These are phyloP conservation scores for Aspidiotus destructor DNA, from an alignment of 2,888 invertebrate genomes.

Conservation along the genomic window DNA sequence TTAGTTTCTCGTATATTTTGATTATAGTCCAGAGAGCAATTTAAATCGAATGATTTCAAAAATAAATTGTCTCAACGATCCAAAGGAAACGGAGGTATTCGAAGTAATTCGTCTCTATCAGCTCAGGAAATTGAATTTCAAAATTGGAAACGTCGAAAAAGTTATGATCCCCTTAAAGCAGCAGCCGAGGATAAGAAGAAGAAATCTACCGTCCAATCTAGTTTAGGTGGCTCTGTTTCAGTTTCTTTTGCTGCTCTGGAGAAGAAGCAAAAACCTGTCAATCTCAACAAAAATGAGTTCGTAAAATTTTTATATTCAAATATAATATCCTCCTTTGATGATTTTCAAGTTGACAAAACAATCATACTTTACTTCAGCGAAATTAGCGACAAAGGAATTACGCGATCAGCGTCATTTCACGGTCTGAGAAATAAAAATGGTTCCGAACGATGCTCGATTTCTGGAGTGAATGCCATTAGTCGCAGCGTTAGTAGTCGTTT, in stretches of 20 bases:
- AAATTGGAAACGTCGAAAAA: conserved; percentile 91
- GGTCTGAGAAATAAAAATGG: conserved; percentile 18
- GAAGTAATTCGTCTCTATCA: conserved; percentile 52
- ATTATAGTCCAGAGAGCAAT: neutral
- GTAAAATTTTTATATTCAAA: neutral
- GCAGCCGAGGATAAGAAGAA: conserved; percentile 74
- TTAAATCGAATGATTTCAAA: neutral
- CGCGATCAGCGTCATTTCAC: conserved; percentile 30
- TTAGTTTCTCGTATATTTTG: neutral
- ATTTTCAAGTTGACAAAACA: neutral
- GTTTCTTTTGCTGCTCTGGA: neutral
- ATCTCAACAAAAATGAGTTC: conserved; percentile 1
- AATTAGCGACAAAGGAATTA: conserved; percentile 11
- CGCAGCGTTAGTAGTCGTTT: conserved; percentile 19
- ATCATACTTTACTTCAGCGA: conserved; percentile 4
- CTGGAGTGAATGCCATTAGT: neutral
- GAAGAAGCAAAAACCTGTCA: neutral
- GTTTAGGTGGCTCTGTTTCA: neutral
- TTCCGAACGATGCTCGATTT: conserved; percentile 1
- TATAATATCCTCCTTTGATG: neutral
- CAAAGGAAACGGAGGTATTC: neutral
- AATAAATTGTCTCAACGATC: neutral
- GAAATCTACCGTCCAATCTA: conserved; percentile 39
- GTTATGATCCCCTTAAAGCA: conserved; percentile 89
- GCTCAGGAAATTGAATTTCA: conserved; percentile 76